Evolutionary conservation across 2,797 vertebrate genomes (phyloP).

Genomic region (Morelia viridis): DNA sequence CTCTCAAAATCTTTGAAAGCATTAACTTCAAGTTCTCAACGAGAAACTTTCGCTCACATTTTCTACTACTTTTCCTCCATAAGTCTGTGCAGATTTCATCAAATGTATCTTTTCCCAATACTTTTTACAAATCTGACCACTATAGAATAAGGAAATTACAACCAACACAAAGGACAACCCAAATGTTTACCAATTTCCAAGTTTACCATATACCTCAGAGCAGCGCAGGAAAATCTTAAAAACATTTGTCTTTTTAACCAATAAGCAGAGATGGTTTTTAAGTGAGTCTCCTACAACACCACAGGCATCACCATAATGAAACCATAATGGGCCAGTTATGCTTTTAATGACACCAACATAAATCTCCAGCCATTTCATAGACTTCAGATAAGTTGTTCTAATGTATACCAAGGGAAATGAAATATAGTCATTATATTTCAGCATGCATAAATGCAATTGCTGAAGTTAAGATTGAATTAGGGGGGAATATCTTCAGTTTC

Average conservation of each 20-base stretch:
- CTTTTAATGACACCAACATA: background rate
- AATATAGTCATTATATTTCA: background rate
- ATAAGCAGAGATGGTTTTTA: background rate
- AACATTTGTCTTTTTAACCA: constrained; percentile 21
- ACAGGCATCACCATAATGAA: constrained; percentile 31
- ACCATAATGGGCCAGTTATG: background rate
- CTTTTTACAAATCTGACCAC: constrained; percentile 12
- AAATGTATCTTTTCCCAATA: background rate
- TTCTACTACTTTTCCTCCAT: background rate
- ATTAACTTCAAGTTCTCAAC: background rate
- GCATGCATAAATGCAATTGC: background rate
- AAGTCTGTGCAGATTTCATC: background rate
- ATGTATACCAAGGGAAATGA: constrained; percentile 10
- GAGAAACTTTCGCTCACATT: background rate
- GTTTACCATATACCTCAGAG: background rate
- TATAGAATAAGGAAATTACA: background rate
- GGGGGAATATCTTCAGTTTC: background rate
- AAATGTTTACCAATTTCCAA: background rate
- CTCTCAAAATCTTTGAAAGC: background rate
- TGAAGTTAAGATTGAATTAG: background rate
- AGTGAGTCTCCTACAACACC: constrained; percentile 6
- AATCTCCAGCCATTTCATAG: background rate
- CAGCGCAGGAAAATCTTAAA: constrained; percentile 11
- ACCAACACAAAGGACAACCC: background rate
- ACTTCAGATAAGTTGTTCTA: constrained; percentile 1